Evolutionary conservation across 2,888 invertebrate genomes (phyloP).

Genomic region (Rhyacophila evoluta): DNA sequence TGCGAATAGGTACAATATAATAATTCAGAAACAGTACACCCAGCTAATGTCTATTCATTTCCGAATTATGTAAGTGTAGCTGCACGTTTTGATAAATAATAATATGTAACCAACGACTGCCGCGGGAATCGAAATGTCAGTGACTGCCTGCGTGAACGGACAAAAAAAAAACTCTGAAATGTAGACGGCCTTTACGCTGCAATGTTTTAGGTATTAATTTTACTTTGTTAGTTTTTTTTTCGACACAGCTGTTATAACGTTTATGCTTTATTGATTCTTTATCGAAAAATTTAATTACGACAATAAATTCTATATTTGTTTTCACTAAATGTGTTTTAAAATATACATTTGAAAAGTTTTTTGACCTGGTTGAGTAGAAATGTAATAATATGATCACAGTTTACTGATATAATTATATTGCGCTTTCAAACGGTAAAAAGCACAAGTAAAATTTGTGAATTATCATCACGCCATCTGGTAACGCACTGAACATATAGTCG

Average conservation of each 20-base stretch:
- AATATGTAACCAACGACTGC: not conserved
- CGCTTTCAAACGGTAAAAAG: no score
- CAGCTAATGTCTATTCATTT: not conserved
- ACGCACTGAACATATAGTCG: no score
- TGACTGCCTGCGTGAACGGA: not conserved
- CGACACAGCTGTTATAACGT: not conserved
- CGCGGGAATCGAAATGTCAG: conserved; percentile 14
- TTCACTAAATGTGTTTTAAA: no score
- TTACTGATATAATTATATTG: no score
- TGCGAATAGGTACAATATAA: not conserved
- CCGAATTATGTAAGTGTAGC: not conserved
- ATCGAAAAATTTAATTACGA: no score
- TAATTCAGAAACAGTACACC: not conserved
- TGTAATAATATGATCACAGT: no score
- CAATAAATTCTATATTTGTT: no score
- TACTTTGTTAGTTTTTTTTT: not conserved
- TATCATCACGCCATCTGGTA: no score
- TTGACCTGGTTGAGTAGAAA: no score
- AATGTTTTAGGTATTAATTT: not conserved
- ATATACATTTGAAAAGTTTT: no score
- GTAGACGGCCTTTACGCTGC: not conserved
- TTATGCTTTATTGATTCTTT: not conserved
- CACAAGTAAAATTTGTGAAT: no score
- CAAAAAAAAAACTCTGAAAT: not conserved
- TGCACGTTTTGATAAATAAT: conserved; percentile 1